phyloP scores from a whole-genome alignment of 2,888 invertebrate species.

The Schizaphis graminum region DNA sequence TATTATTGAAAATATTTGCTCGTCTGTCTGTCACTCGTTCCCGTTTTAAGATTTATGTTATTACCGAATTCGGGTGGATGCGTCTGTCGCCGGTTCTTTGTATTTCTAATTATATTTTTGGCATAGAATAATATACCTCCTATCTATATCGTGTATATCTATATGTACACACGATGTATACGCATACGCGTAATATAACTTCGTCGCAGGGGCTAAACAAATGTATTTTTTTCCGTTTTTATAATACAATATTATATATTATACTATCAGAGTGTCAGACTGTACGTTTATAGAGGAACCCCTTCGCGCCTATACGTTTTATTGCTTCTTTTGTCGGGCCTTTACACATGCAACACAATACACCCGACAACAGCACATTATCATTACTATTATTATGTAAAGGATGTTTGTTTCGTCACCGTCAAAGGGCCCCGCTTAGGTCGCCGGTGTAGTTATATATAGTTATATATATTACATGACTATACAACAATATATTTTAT shows the following conservation, averaged over 20 bases:
- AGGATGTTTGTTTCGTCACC: slow-evolving; percentile 57
- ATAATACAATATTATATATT: slow-evolving; percentile 1
- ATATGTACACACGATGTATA: neutral
- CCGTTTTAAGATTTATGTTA: slow-evolving; percentile 62
- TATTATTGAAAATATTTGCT: slow-evolving; percentile 62
- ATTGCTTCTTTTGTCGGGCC: slow-evolving; percentile 61
- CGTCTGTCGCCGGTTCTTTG: slow-evolving; percentile 41
- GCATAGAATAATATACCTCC: slow-evolving; percentile 1
- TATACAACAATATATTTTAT: slow-evolving; percentile 33
- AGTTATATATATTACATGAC: slow-evolving; percentile 19
- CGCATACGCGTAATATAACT: neutral
- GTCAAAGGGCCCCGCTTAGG: slow-evolving; percentile 48
- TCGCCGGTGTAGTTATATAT: neutral
- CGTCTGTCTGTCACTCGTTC: slow-evolving; percentile 63
- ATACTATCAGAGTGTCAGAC: neutral
- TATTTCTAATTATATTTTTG: slow-evolving; percentile 61
- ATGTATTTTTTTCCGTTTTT: neutral
- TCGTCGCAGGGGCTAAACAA: slow-evolving; percentile 10
- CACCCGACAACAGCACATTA: neutral
- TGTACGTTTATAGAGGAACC: slow-evolving; percentile 17
- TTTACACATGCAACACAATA: slow-evolving; percentile 13
- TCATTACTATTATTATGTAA: slow-evolving; percentile 18
- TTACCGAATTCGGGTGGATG: slow-evolving; percentile 58
- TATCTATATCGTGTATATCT: neutral
- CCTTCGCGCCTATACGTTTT: slow-evolving; percentile 39